A percentile compares a stretch with the other conserved stretches of the same genome.
Evolutionary conservation across 1,140 invertebrate species (phyloP).

Genomic region (Tetramorium parvispinum): DNA sequence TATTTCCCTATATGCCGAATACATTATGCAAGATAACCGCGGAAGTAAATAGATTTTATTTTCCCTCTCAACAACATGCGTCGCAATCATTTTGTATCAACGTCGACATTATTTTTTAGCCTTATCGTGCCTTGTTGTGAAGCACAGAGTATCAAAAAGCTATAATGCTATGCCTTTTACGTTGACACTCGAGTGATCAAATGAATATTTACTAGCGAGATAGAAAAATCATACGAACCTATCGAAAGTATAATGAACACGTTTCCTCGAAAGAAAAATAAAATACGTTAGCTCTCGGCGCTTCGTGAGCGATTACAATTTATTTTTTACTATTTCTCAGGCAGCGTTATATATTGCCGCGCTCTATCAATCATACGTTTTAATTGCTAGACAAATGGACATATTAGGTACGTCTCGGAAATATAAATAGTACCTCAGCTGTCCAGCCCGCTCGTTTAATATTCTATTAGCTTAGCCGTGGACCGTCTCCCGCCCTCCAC

Average conservation of each 20-base stretch:
- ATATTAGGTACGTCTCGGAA: conserved; percentile 75
- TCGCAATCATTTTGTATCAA: background rate
- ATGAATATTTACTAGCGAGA: background rate
- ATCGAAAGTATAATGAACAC: background rate
- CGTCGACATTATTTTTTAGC: background rate
- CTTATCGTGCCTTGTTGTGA: background rate
- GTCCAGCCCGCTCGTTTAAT: conserved; percentile 67
- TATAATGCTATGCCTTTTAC: background rate
- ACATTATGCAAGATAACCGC: conserved; percentile 55
- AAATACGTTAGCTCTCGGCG: background rate
- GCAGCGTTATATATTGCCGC: conserved; percentile 51
- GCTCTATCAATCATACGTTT: conserved; percentile 79
- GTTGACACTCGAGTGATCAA: background rate
- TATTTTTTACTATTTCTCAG: conserved; percentile 70
- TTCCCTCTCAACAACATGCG: background rate
- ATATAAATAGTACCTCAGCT: conserved; percentile 72
- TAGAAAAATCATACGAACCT: background rate
- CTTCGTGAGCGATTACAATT: background rate
- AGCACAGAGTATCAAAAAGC: background rate
- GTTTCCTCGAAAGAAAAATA: background rate
- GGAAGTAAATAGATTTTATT: conserved; percentile 48
- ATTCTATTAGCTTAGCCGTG: conserved; percentile 75
- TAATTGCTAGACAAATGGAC: conserved; percentile 81
- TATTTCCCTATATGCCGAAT: conserved; percentile 40
- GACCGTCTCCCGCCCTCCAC: conserved; percentile 6